Base-by-base conservation (phyloP, 2,113 vertebrate species). In the Syngnathus typhle region DNA sequence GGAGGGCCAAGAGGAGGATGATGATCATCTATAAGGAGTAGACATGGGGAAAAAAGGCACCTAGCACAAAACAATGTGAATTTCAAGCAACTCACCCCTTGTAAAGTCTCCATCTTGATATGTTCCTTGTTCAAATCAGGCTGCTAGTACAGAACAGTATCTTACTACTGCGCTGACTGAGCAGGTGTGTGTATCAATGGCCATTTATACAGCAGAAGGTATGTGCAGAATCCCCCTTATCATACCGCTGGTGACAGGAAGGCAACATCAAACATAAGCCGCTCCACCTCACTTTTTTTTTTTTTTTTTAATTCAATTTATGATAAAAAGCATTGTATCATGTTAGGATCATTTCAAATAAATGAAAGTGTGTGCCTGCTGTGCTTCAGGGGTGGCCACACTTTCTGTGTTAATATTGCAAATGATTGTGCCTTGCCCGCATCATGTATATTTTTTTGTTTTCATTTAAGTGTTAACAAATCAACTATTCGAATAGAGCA, bases 141-240 rank as follows among this genome's bases (percentile, higher is more conserved):
- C 32, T 70, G 54, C 9, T 27, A 36, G 76, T 36, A 7, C 27
- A 18, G 23, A 32, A 36, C 55, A 36, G 55, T 47, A 21, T 65
- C 46, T 63, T 54, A 64, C 46, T 2, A 18, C 62, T 41, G 68
- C 1, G 0, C 64, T 63, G 67, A 65, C 23, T 19, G 23, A 27
- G 54, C 64, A 65, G 62, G 71, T 56, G 64, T 73, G 70, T 76
- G 73, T 44, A 55, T 75, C 32, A 9, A 67, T 52, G 66, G 74
- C 76, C 78, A 82, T 91, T 90, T 91, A 90, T 91, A 89, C 64
- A 70, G 75, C 70, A 71, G 63, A 64, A 86, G 86, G 90, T 90
- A 92, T 92, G 90, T 88, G 89, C 88, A 92, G 90, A 92, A 92
- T 92, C 89, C 79, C 65, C 84, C 90, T 89, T 90, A 91, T 89